Evolutionary conservation across 2,113 vertebrate species (phyloP).

Genomic region (Prolemur simus): DNA sequence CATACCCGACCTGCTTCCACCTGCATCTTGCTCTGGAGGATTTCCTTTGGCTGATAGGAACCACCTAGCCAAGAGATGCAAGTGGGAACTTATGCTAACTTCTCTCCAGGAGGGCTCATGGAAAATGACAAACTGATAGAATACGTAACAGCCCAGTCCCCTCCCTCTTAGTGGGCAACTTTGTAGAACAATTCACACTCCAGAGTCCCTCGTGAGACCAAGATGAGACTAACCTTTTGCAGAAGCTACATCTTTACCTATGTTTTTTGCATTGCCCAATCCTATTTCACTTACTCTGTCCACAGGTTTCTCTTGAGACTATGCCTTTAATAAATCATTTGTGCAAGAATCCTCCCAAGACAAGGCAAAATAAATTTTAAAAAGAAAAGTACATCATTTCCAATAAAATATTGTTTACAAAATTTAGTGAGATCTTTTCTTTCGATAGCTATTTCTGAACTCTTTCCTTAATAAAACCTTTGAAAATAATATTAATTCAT

Average conservation of each 20-base stretch:
- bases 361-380: not conserved
- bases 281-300: not conserved
- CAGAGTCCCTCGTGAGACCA: not conserved
- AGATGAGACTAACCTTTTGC: not conserved
- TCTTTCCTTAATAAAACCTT: not conserved
- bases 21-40: not conserved
- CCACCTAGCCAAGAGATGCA: not conserved
- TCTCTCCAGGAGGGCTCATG: not conserved
- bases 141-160: accelerated
- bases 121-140: not conserved
- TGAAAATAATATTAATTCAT: not conserved
- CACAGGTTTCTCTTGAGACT: not conserved
- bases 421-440: not conserved
- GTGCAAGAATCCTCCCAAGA: not conserved
- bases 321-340: not conserved
- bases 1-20: too few relatives aligned
- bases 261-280: not conserved
- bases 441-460: not conserved
- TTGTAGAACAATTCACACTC: not conserved
- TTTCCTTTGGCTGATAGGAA: not conserved
- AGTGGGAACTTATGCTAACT: not conserved
- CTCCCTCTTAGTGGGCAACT: not conserved
- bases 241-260: not conserved
- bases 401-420: not conserved
- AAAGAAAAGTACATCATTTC: not conserved